Base-by-base conservation (phyloP, 2,888 invertebrate genomes). In the Drosophila incognita region DNA sequence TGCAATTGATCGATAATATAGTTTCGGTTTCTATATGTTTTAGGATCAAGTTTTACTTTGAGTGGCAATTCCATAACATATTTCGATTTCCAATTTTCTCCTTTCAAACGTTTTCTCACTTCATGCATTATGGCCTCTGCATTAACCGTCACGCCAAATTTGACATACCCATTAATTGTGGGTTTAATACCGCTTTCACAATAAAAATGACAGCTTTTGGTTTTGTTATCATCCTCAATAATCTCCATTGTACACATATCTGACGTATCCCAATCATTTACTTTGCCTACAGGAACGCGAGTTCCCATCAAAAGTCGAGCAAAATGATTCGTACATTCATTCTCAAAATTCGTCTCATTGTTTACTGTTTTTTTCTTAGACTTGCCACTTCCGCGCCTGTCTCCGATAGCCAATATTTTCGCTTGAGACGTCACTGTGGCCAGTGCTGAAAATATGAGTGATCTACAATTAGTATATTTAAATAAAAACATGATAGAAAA, bases 71-170 rank as follows among this genome's bases (percentile, higher is more conserved):
- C 52, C 15, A 63, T 0, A 8, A 54, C 31, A 54, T 62, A 54
- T 4, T 62, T 62, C 10, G 62, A 54, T 21, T 6, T 62, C 62
- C 62, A 62, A 11, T 54, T 46, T 29, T 42, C 31, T 5, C n/a
- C n/a, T 11, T 21, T 35, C 6, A 62, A 42, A 4, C 56, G 21
- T 27, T n/a, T 48, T 13, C 59, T 36, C 1, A 63, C 46, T 31
- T 36, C 46, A 29, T 48, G 58, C 24, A 63, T 36, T 24, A 48
- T 3, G 2, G 21, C 4, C 24, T 63, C 59, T 11, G 63, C 58
- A 36, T 48, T 58, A 11, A 63, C 1, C 2, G 18, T 5, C 4
- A 11, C 2, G 2, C n/a, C 11, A 5, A 11, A n/a, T n/a, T 29
- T n/a, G n/a, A 1, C 0, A 4, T 46, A 4, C 3, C 7, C 4